Percentiles rank a stretch among this genome's conserved stretches.
Evolutionary conservation across 2,888 invertebrate species (phyloP).

Genomic region (Scaptomyza polygonia): DNA sequence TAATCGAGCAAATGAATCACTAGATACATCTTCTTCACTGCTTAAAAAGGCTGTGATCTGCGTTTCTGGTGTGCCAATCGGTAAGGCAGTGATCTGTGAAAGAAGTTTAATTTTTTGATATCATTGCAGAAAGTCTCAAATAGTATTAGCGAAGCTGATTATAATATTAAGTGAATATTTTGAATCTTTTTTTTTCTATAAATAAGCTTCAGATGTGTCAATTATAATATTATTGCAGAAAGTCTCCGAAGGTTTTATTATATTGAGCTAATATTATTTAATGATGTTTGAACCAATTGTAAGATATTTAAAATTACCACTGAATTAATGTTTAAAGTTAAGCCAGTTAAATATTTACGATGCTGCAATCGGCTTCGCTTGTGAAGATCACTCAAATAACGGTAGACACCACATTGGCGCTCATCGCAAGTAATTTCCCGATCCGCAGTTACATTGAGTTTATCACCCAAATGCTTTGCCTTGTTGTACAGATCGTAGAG

Average conservation of each 20-base stretch:
- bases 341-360: slow-evolving; percentile 71
- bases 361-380: slow-evolving; percentile 67
- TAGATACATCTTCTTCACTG: slow-evolving; percentile 44
- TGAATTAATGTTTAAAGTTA: slow-evolving; percentile 70
- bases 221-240: too few species aligned
- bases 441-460: slow-evolving; percentile 79
- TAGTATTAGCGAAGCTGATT: too few species aligned
- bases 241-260: too few species aligned
- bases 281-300: too few species aligned
- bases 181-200: too few species aligned
- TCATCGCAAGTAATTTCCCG: slow-evolving; percentile 62
- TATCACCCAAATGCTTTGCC: slow-evolving; percentile 77
- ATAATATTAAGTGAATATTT: too few species aligned
- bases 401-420: slow-evolving; percentile 43
- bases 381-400: slow-evolving; percentile 70
- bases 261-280: too few species aligned
- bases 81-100: slow-evolving; percentile 56
- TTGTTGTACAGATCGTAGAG: slow-evolving; percentile 83
- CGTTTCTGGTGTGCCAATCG: slow-evolving; percentile 46
- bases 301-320: slow-evolving; percentile 61
- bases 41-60: slow-evolving; percentile 46
- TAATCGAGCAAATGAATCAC: slow-evolving; percentile 67
- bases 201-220: too few species aligned
- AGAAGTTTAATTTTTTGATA: background rate
- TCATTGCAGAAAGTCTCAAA: too few species aligned